Evolutionary conservation across 1,140 invertebrate genomes (phyloP).

Genomic region (Drosophila arizonae): DNA sequence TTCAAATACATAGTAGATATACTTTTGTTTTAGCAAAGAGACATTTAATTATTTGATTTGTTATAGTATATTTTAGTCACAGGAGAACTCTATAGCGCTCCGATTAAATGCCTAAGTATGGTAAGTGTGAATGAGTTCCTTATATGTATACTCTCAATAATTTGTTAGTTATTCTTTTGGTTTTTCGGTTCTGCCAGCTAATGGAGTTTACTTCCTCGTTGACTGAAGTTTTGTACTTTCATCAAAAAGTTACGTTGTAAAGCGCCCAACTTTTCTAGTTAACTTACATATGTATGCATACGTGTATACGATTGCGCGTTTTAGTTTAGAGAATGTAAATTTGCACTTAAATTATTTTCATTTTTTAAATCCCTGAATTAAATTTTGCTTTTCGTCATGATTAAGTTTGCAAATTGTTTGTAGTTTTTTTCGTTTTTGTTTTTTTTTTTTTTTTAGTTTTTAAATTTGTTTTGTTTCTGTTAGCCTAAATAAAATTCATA

Average conservation of each 20-base stretch:
- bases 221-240: slow-evolving; percentile 71
- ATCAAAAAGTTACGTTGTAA: slow-evolving; percentile 63
- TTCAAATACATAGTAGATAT: slow-evolving; percentile 15
- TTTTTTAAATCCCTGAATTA: slow-evolving; percentile 79
- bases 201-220: slow-evolving; percentile 52
- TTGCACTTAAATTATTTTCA: slow-evolving; percentile 34
- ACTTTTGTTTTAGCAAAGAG: slow-evolving; percentile 29
- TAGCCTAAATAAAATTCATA: slow-evolving; percentile 81
- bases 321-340: slow-evolving; percentile 44
- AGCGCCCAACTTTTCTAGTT: slow-evolving; percentile 48
- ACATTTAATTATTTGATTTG: not conserved
- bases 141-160: slow-evolving; percentile 35
- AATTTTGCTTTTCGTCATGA: slow-evolving; percentile 79
- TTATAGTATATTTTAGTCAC: not conserved
- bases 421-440: slow-evolving; percentile 5
- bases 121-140: slow-evolving; percentile 38
- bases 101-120: slow-evolving; percentile 2
- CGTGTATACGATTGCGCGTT: slow-evolving; percentile 22
- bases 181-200: slow-evolving; percentile 44
- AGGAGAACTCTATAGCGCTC: not conserved
- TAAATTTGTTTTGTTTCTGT: slow-evolving; percentile 63
- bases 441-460: slow-evolving; percentile 1
- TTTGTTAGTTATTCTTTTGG: slow-evolving; percentile 5
- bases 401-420: slow-evolving; percentile 6
- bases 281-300: slow-evolving; percentile 43